A percentile compares a stretch with the other conserved stretches of the same genome.
phyloP scores from a whole-genome alignment of 2,797 vertebrate genomes.

The Fistularia commersonii region DNA sequence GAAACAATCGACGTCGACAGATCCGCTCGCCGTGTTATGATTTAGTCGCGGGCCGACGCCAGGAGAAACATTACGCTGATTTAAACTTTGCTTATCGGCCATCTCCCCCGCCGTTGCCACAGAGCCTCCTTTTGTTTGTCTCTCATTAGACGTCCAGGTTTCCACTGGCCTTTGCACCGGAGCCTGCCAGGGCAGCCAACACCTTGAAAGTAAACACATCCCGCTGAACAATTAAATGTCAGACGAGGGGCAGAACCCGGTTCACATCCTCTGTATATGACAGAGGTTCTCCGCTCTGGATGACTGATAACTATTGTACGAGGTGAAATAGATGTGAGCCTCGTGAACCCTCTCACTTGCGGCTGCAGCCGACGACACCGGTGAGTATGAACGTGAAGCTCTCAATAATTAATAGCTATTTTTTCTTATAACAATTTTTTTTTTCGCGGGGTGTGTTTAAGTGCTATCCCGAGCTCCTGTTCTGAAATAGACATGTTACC shows the following conservation, averaged over 20 bases:
- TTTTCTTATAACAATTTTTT: conserved; percentile 25
- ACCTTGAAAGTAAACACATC: conserved; percentile 65
- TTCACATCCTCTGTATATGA: conserved; percentile 41
- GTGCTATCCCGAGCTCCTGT: conserved; percentile 42
- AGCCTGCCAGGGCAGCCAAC: conserved; percentile 37
- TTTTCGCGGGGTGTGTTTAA: conserved; percentile 46
- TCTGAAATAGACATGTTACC: conserved; percentile 71
- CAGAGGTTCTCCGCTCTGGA: conserved; percentile 39
- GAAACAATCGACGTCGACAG: conserved; percentile 57
- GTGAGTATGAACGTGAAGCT: conserved; percentile 62
- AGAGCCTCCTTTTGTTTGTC: conserved; percentile 42
- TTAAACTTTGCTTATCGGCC: conserved; percentile 66
- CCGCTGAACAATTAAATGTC: conserved; percentile 57
- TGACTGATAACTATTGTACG: conserved; percentile 31
- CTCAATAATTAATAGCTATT: conserved; percentile 65
- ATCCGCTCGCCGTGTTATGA: conserved; percentile 44
- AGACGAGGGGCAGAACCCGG: conserved; percentile 48
- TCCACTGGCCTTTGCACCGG: neutral
- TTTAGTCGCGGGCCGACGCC: conserved; percentile 45
- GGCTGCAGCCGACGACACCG: conserved; percentile 38
- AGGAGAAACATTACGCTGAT: conserved; percentile 59
- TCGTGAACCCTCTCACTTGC: conserved; percentile 33
- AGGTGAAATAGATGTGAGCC: conserved; percentile 22
- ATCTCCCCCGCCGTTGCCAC: conserved; percentile 40
- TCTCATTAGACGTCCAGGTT: conserved; percentile 4